phyloP scores from a whole-genome alignment of 2,888 invertebrate genomes.

The Oegoconia quadripuncta region DNA sequence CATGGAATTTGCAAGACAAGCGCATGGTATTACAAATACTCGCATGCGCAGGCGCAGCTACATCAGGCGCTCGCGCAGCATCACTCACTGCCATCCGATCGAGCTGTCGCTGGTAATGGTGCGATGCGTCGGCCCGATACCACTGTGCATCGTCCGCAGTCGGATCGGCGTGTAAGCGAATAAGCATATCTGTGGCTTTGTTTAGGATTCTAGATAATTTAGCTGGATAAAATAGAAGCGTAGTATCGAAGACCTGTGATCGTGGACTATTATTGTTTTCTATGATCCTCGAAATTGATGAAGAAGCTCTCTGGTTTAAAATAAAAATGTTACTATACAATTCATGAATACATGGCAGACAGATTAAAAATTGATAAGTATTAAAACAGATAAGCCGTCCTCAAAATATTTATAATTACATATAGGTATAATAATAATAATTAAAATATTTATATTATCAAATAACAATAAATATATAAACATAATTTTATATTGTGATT shows the following conservation, averaged over 20 bases:
- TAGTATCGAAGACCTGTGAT: background rate
- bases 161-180: background rate
- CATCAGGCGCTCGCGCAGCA: conserved; percentile 17
- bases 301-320: too few relatives aligned
- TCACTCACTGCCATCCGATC: conserved; percentile 15
- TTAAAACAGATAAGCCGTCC: too few relatives aligned
- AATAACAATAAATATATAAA: too few relatives aligned
- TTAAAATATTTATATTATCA: too few relatives aligned
- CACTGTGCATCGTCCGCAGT: background rate
- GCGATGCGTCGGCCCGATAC: conserved; percentile 17
- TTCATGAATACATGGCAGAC: too few relatives aligned
- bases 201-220: background rate
- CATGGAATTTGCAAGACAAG: background rate
- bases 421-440: too few relatives aligned
- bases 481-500: too few relatives aligned
- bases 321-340: too few relatives aligned
- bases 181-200: conserved; percentile 3
- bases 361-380: too few relatives aligned
- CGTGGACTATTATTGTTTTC: background rate
- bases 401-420: too few relatives aligned
- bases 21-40: conserved; percentile 4
- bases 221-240: too few relatives aligned
- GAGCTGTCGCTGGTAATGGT: conserved; percentile 24
- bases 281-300: too few relatives aligned
- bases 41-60: background rate